phyloP scores from a whole-genome alignment of 2,113 vertebrate genomes.

The Piprites chloris region DNA sequence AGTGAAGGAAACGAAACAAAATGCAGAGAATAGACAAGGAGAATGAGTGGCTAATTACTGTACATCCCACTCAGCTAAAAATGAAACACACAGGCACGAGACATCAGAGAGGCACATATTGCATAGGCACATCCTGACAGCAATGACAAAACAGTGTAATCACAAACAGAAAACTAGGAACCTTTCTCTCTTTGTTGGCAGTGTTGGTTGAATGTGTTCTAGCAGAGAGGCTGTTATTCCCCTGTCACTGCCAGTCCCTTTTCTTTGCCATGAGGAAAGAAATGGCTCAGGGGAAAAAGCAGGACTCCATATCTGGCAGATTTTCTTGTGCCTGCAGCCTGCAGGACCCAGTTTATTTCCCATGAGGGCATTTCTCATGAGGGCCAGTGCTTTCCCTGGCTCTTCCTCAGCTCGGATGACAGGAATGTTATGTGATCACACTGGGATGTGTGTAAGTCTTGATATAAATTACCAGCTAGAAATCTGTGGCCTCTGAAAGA shows the following conservation, averaged over 20 bases:
- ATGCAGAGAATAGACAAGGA: conserved; percentile 1
- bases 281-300: background rate
- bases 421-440: background rate
- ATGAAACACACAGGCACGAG: conserved; percentile 28
- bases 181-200: conserved; percentile 30
- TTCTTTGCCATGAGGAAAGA: background rate
- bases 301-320: background rate
- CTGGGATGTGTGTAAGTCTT: background rate
- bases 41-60: conserved; percentile 42
- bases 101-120: conserved; percentile 3
- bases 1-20: background rate
- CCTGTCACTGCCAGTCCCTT: background rate
- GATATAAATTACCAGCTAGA: background rate
- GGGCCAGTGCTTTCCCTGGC: background rate
- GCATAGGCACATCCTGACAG: conserved; percentile 28
- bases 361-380: fast-evolving
- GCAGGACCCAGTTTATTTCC: background rate
- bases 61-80: conserved; percentile 33
- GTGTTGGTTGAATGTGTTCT: background rate
- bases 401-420: background rate
- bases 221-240: conserved; percentile 11
- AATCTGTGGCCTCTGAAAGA: background rate
- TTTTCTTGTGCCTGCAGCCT: background rate
- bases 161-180: conserved; percentile 43
- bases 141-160: conserved; percentile 51